Evolutionary conservation across 2,113 vertebrate species (phyloP).

Genomic region (Bos indicus): DNA sequence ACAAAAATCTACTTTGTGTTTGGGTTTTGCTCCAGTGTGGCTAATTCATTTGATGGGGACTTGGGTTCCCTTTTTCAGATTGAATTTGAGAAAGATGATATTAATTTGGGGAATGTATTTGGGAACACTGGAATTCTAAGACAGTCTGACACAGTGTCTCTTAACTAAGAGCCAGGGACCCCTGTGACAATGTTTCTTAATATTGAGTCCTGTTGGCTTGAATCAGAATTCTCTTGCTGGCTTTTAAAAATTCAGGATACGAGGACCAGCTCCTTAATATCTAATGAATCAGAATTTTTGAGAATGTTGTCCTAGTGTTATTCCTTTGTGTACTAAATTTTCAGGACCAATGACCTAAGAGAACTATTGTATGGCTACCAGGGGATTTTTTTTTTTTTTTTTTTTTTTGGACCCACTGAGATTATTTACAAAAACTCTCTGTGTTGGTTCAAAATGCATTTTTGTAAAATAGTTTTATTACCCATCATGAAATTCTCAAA

Average conservation of each 20-base stretch:
- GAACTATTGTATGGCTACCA: neutral
- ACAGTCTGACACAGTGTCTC: neutral
- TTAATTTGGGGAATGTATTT: neutral
- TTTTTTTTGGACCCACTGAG: neutral
- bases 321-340: neutral
- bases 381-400: neutral
- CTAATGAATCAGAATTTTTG: neutral
- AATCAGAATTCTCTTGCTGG: neutral
- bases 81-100: constrained; percentile 27
- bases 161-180: neutral
- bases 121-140: neutral
- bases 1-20: neutral
- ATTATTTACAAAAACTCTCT: neutral
- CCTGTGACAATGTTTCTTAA: neutral
- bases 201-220: neutral
- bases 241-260: neutral
- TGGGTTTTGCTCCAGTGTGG: neutral
- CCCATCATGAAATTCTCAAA: neutral
- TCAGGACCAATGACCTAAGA: neutral
- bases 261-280: neutral
- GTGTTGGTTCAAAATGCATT: neutral
- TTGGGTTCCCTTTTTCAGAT: neutral
- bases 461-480: neutral
- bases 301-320: neutral
- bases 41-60: neutral